Conservation (phyloP, 2,113 vertebrate species). For the Forbesichthys papilliferus region DNA sequence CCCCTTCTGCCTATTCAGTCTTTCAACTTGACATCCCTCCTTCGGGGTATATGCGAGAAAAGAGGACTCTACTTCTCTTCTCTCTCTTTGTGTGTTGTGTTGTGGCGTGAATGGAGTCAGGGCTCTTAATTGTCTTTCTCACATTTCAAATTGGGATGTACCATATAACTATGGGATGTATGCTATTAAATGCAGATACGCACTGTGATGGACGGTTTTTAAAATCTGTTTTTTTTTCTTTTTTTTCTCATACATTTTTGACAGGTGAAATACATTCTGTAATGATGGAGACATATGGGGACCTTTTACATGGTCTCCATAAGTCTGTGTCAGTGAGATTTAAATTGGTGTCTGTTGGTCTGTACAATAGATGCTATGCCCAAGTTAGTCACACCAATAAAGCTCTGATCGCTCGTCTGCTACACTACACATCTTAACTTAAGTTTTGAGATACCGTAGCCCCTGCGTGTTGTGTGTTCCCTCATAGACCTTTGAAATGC, state of each 20-base stretch:
- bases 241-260: too few relatives aligned
- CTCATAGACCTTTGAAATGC: background rate
- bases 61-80: background rate
- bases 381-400: background rate
- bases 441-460: background rate
- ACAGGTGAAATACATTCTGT: background rate
- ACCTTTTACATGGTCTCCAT: background rate
- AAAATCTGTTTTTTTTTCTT: too few relatives aligned
- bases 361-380: background rate
- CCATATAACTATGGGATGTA: too few relatives aligned
- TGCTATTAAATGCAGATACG: conserved; percentile 1
- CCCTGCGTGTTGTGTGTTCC: background rate
- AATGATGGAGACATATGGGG: background rate
- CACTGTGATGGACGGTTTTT: background rate
- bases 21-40: background rate
- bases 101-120: conserved; percentile 7
- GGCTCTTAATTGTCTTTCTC: background rate
- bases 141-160: background rate
- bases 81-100: background rate
- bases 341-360: background rate
- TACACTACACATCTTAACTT: background rate
- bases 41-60: background rate
- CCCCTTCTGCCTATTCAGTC: background rate
- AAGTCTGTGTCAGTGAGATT: background rate
- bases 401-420: background rate